Base-by-base conservation (phyloP, 1,140 invertebrate species). In the Ips typographus region DNA sequence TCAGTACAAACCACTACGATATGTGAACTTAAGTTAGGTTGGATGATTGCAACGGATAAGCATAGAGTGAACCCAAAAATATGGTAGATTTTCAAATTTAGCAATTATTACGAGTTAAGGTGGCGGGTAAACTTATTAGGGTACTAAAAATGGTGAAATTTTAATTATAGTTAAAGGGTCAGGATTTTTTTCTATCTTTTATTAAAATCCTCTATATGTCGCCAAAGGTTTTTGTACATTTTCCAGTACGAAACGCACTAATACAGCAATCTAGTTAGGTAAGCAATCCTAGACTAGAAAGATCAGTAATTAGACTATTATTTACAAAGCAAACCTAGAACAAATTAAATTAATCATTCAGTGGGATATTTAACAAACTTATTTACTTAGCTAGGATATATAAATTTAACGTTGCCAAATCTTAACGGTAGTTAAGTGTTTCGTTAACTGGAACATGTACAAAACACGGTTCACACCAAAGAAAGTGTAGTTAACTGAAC, bases 1-100 rank as follows among this genome's bases (percentile, higher is more conserved):
- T 77, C 76, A 80, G 78, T 80, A 80, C 79, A 80, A 79, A 79
- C 77, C 73, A 74, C 71, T 74, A 76, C 73, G 74, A 73, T 77
- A 77, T 73, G 71, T 68, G 70, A 65, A 41, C 4, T 62, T 39
- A 65, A 8, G 61, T 61, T 69, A 72, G 63, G 49, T 57, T 49
- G 71, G 68, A 58, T 71, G 69, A 60, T 58, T 71, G 60, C 62
- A 66, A 37, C 42, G 55, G 53, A 67, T 67, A 49, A 49, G 60
- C 62, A 62, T 57, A 68, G 59, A 62, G 67, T 68, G 67, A 62
- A 63, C 67, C 58, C 47, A 68, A 63, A n/a, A 7, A 67, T 44
- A 68, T 68, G 41, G 41, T 51, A 68, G 65, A 60, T 68, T 68
- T 68, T 68, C 53, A 47, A 51, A 60, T 59, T 68, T 22, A 56